These are phyloP conservation scores for Pseudococcus viburni DNA, from an alignment of 2,888 invertebrate genomes.

Conservation along the genomic window DNA sequence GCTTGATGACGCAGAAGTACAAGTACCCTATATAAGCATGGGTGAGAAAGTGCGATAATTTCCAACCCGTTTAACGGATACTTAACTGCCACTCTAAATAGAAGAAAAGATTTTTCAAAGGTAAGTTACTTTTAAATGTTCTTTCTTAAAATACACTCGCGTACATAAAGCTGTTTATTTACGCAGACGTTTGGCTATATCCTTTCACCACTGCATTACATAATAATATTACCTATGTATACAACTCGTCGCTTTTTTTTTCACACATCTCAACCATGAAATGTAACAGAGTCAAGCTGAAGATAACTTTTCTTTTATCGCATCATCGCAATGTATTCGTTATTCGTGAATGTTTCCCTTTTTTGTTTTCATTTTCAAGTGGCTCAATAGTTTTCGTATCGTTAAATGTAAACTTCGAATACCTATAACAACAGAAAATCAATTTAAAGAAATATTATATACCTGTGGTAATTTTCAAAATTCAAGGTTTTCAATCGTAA, in stretches of 20 bases:
- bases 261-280: not conserved
- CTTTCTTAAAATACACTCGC: not conserved
- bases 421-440: too few relatives aligned
- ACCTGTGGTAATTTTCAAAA: too few relatives aligned
- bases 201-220: not conserved
- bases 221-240: not conserved
- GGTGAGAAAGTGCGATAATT: constrained; percentile 37
- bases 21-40: not conserved
- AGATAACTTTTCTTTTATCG: not conserved
- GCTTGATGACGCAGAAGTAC: constrained; percentile 8
- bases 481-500: too few relatives aligned
- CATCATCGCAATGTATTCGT: not conserved
- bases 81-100: not conserved
- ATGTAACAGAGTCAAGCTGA: not conserved
- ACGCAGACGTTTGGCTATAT: not conserved
- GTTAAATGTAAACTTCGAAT: too few relatives aligned
- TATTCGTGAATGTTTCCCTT: too few relatives aligned
- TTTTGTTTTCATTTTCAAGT: too few relatives aligned
- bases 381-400: too few relatives aligned
- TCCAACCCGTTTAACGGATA: constrained; percentile 28
- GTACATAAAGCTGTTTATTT: not conserved
- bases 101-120: constrained; percentile 17
- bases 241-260: not conserved
- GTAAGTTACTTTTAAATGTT: constrained; percentile 13
- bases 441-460: too few relatives aligned